Evolutionary conservation across 2,888 invertebrate genomes (phyloP), one percentile per base, ranked within the genome.

Genomic region (Sialis fuliginosa): DNA sequence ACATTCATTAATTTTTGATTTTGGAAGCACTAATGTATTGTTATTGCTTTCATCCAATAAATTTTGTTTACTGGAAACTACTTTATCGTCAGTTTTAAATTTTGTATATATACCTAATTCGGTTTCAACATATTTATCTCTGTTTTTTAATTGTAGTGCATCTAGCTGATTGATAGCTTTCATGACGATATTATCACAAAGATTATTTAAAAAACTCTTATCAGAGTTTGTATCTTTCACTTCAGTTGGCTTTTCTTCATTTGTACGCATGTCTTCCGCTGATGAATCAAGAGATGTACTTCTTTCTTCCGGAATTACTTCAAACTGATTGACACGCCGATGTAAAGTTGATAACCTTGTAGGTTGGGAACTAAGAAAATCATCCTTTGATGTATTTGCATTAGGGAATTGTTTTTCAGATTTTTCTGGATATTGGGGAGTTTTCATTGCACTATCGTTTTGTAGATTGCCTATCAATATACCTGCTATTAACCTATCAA

Each of bases 241-340:
- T 9, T 13, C 13, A 8, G 31, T 42, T 9, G 9, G 9, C 10
- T 7, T 8, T 8, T 30, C 31, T 37, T 37, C 37, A 8, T 37
- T 37, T 8, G 12, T 37, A 8, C 22, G 22, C 22, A 22, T 22
- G 22, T 22, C 37, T 37, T 37, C 37, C 6, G n/a, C 12, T 6
- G 37, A 37, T 12, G 37, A 37, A 10, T 37, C 37, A 6, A 37
- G n/a, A 37, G 37, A 37, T 7, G 68, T 67, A 56, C 68, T 67
- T 51, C 66, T 65, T 57, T 75, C 75, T 58, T 75, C 74, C 10
- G 74, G 74, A 51, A 75, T 75, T 5, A 69, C 70, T 53, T 74
- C 72, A 56, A 72, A 73, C 35, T 65, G 63, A 47, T 68, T 22
- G 22, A 22, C 4, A 22, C 22, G 22, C 22, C 22, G 22, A 22